Evolutionary conservation across 1,140 invertebrate species (phyloP), one percentile per base, ranked within the genome.

Genomic region (Megathymus violae): DNA sequence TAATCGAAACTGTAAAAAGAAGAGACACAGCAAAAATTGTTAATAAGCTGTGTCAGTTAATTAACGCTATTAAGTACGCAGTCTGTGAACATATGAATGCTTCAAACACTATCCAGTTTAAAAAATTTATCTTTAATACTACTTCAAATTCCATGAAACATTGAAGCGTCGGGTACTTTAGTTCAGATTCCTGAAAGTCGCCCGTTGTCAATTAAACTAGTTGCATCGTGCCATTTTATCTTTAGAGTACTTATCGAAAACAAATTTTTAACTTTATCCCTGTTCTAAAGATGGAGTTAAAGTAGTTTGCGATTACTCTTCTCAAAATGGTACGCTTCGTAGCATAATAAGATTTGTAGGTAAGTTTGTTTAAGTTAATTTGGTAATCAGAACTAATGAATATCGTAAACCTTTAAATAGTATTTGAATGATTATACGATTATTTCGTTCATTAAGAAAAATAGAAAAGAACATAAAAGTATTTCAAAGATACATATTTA

Each of bases 161-260:
- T 56, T 43, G 40, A 22, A 40, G 17, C 40, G 40, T 1, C 11
- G 40, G 52, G 41, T 56, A 19, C 50, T 52, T 56, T 40, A 56
- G 16, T 43, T 56, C 52, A 17, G 27, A 25, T 19, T 11, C 54
- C 46, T 46, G 34, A 44, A 46, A 43, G 17, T 43, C 43, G 52
- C 27, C 43, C 19, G 10, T 19, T 34, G 46, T 58, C 54, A 47
- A 58, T 58, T 58, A 58, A 58, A 58, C 41, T 58, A 58, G 25
- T 58, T 46, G 41, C 44, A 11, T 43, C 3, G 22, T 31, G 54
- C 27, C 46, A 46, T 58, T 58, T 58, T 58, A 36, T 36, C 41
- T 46, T 34, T 10, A 36, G 25, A 34, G 43, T 43, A 46, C 54
- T 58, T 58, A 46, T 58, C 54, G 54, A 58, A 58, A 58, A 58